Conservation (phyloP, 2,888 invertebrate species). For the Onthophagus sagittarius region DNA sequence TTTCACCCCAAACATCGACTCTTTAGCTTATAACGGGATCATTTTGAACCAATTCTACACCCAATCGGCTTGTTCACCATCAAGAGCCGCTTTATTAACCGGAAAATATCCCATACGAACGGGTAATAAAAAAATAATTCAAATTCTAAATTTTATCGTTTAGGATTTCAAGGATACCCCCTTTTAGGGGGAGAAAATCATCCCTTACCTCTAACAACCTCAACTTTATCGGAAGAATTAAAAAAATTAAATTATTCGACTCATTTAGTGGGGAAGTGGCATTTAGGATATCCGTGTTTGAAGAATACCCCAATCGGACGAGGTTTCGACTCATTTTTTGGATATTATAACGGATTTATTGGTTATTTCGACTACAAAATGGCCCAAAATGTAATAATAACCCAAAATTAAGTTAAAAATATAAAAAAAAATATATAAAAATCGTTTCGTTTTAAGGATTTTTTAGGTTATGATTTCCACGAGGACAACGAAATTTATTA, state of each 20-base stretch:
- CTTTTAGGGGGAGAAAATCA: constrained; percentile 65
- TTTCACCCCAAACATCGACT: constrained; percentile 86
- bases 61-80: constrained; percentile 82
- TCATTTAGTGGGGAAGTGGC: constrained; percentile 82
- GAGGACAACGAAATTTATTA: constrained; percentile 49
- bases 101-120: constrained; percentile 83
- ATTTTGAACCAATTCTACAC: constrained; percentile 83
- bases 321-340: constrained; percentile 79
- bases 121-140: constrained; percentile 49
- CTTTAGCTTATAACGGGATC: constrained; percentile 77
- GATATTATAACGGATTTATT: constrained; percentile 77
- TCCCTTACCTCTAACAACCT: constrained; percentile 58
- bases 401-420: too few relatives aligned
- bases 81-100: constrained; percentile 75
- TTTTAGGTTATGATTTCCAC: constrained; percentile 50
- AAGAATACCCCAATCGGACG: constrained; percentile 65
- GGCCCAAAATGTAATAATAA: constrained; percentile 13
- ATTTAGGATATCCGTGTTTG: constrained; percentile 69
- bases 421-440: too few relatives aligned
- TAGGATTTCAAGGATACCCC: constrained; percentile 66
- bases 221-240: constrained; percentile 58
- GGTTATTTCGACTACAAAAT: constrained; percentile 63
- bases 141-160: not conserved
- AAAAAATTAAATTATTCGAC: constrained; percentile 65
- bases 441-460: too few relatives aligned